phyloP scores from a whole-genome alignment of 1,140 invertebrate species.

The Sitophilus oryzae region DNA sequence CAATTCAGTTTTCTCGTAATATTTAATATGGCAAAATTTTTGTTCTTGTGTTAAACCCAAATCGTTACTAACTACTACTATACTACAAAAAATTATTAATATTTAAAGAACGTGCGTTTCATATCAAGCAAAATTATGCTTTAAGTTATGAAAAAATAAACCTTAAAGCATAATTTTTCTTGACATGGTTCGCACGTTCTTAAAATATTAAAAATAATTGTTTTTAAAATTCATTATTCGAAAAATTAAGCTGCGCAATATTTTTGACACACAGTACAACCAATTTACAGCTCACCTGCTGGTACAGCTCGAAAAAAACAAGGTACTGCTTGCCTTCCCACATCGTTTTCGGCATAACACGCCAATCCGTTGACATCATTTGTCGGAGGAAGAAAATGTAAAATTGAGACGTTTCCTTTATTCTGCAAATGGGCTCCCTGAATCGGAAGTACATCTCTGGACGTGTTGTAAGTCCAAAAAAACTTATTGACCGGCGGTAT shows the following conservation, averaged over 20 bases:
- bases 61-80: no score
- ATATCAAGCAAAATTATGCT: no score
- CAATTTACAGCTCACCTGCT: slow-evolving; percentile 59
- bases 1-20: no score
- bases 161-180: no score
- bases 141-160: no score
- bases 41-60: no score
- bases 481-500: slow-evolving; percentile 65
- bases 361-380: slow-evolving; percentile 75
- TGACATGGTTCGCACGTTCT: neutral
- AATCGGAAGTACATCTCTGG: slow-evolving; percentile 62
- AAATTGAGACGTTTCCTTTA: slow-evolving; percentile 61
- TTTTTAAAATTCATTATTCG: no score
- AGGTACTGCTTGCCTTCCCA: slow-evolving; percentile 72
- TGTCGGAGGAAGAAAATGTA: slow-evolving; percentile 56
- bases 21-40: no score
- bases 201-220: slow-evolving; percentile 1
- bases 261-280: no score
- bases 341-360: slow-evolving; percentile 79
- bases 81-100: no score
- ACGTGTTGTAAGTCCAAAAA: slow-evolving; percentile 76
- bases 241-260: no score
- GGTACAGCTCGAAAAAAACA: slow-evolving; percentile 76
- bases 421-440: slow-evolving; percentile 52
- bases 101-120: no score